Percentiles rank a stretch among this genome's conserved stretches.
Conservation (phyloP, 2,888 invertebrate species). For the Xylota segnis region DNA sequence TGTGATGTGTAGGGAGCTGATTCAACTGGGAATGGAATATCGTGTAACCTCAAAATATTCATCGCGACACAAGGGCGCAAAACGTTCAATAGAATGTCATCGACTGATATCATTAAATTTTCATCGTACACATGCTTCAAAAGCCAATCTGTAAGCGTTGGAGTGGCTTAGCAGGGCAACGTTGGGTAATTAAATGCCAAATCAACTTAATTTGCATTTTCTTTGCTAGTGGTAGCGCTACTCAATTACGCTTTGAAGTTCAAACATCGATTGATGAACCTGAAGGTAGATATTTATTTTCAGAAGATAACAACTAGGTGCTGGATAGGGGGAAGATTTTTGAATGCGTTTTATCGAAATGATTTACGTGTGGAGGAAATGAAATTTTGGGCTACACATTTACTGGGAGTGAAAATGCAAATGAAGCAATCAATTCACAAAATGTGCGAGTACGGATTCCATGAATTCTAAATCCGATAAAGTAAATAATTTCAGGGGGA, state of each 20-base stretch:
- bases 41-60: not conserved
- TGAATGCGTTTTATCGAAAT: constrained; percentile 23
- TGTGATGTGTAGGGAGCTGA: not conserved
- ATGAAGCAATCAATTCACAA: constrained; percentile 37
- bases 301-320: not conserved
- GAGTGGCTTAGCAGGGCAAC: not conserved
- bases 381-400: not conserved
- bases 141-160: not conserved
- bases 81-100: not conserved
- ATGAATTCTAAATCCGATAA: constrained; percentile 3
- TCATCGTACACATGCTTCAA: constrained; percentile 1
- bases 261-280: constrained; percentile 27
- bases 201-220: constrained; percentile 53
- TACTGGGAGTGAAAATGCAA: constrained; percentile 17
- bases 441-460: not conserved
- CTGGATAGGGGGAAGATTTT: not conserved
- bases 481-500: not conserved
- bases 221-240: not conserved
- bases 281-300: constrained; percentile 2
- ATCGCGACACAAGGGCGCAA: not conserved
- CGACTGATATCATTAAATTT: constrained; percentile 2
- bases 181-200: constrained; percentile 43
- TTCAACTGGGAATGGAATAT: constrained; percentile 7
- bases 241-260: constrained; percentile 48
- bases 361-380: constrained; percentile 20